phyloP scores from a whole-genome alignment of 2,888 invertebrate species.

The Leptopterna dolabrata region DNA sequence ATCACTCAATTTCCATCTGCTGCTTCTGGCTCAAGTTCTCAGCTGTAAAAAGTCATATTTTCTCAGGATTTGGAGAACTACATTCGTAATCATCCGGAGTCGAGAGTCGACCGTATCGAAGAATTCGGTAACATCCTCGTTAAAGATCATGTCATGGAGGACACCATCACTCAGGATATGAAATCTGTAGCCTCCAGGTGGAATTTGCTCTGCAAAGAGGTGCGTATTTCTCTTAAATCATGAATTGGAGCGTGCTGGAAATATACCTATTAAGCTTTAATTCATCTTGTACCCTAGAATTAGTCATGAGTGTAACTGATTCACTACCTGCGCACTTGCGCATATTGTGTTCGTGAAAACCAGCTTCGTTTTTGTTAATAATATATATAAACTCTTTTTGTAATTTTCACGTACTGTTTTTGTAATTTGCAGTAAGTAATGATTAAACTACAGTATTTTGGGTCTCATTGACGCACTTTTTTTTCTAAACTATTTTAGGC shows the following conservation, averaged over 20 bases:
- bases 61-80: constrained; percentile 84
- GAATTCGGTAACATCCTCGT: constrained; percentile 80
- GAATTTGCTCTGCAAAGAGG: constrained; percentile 78
- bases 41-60: background rate
- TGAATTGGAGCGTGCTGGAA: background rate
- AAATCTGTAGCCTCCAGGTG: constrained; percentile 74
- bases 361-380: too few species aligned
- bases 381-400: too few species aligned
- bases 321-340: too few species aligned
- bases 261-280: too few species aligned
- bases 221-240: constrained; percentile 63
- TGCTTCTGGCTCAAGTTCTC: background rate
- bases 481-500: constrained; percentile 68
- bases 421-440: too few species aligned
- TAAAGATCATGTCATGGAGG: constrained; percentile 80
- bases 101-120: constrained; percentile 78
- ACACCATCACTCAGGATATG: constrained; percentile 76
- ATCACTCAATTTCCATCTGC: background rate
- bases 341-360: too few species aligned
- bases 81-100: constrained; percentile 79
- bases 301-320: too few species aligned
- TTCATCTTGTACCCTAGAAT: too few species aligned
- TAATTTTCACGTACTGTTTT: too few species aligned
- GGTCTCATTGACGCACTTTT: background rate
- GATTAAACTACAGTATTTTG: background rate